A percentile compares a stretch with the other conserved stretches of the same genome.
phyloP scores from a whole-genome alignment of 92 coral and sea anemone genomes.

The Paragorgia papillata region DNA sequence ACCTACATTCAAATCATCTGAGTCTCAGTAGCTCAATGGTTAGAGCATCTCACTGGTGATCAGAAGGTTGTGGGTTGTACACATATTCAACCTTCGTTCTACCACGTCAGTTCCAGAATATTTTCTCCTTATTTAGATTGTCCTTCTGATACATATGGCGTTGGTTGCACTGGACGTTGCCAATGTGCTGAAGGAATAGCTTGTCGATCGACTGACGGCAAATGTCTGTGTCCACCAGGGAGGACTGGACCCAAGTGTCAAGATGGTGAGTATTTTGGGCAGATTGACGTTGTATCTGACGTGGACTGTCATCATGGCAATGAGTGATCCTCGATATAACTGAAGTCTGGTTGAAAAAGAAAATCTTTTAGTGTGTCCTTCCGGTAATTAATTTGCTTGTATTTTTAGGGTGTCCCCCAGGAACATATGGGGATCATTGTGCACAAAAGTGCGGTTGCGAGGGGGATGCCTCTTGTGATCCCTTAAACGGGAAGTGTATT shows the following conservation, averaged over 20 bases:
- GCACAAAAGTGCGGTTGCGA: constrained; percentile 65
- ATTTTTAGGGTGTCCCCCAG: constrained; percentile 66
- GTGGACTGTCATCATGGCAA: too few relatives aligned
- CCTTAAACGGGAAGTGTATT: constrained; percentile 66
- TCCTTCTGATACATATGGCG: constrained; percentile 16
- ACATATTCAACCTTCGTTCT: too few relatives aligned
- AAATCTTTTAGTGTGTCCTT: too few relatives aligned
- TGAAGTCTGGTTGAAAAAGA: too few relatives aligned
- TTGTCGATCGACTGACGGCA: constrained; percentile 36
- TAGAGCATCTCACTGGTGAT: too few relatives aligned
- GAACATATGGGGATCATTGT: constrained; percentile 70
- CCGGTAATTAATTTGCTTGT: too few relatives aligned
- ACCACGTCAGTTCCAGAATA: neutral
- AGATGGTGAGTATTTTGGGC: constrained; percentile 13
- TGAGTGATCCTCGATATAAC: too few relatives aligned
- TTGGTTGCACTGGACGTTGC: constrained; percentile 10
- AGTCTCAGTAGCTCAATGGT: too few relatives aligned
- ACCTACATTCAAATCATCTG: too few relatives aligned
- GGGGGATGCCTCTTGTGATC: constrained; percentile 67
- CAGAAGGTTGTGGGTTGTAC: too few relatives aligned
- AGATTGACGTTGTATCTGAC: neutral
- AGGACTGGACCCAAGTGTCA: constrained; percentile 50
- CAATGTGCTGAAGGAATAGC: constrained; percentile 20
- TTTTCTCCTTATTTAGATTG: constrained; percentile 1
- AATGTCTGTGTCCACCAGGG: constrained; percentile 45